Conservation (phyloP, 2,888 invertebrate species). For the Odontothrips loti region DNA sequence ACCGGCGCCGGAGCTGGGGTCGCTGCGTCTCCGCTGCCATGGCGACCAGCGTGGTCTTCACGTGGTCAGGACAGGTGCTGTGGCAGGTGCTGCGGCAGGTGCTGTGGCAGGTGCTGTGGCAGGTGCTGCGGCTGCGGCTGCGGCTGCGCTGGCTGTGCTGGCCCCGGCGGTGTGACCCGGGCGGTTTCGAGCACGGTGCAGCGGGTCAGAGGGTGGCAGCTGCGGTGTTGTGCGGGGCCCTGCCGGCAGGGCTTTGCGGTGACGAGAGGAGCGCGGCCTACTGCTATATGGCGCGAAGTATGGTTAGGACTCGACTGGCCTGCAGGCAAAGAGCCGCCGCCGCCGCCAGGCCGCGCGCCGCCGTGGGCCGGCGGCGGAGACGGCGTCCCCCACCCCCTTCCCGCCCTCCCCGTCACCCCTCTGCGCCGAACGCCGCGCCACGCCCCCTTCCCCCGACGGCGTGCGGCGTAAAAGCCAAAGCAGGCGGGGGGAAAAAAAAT, state of each 20-base stretch:
- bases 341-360: not conserved
- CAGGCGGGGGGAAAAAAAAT: no score
- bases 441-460: not conserved
- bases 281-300: conserved; percentile 20
- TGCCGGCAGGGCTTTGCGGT: not conserved
- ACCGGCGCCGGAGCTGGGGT: not conserved
- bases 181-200: not conserved
- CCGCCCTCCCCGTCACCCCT: not conserved
- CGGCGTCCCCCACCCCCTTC: not conserved
- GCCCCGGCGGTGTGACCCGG: not conserved
- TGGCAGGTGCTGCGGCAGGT: not conserved
- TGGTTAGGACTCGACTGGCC: conserved; percentile 28
- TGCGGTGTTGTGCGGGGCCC: not conserved
- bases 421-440: not conserved
- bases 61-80: not conserved
- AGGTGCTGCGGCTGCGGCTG: conserved; percentile 5
- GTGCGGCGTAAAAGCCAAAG: not conserved
- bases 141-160: not conserved
- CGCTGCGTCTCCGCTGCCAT: not conserved
- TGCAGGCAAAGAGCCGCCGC: not conserved
- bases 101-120: not conserved
- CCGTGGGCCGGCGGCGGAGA: not conserved
- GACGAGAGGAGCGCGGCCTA: not conserved
- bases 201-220: not conserved
- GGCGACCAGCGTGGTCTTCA: not conserved